Base-by-base conservation (phyloP, 2,113 vertebrate genomes). In the Oxyura jamaicensis region DNA sequence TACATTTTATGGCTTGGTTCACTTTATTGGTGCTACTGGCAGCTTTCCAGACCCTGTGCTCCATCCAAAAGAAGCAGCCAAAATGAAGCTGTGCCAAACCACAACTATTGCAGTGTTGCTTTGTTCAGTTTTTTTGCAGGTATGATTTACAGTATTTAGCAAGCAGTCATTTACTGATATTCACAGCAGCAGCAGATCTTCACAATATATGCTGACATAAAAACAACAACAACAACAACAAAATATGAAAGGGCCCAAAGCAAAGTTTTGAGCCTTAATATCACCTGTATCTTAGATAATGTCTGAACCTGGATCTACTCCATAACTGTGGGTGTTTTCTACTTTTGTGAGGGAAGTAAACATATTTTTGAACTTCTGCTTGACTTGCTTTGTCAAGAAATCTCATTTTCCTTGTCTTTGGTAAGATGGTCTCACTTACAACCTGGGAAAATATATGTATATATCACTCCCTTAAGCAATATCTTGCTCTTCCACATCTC, bases 41-140 rank as follows among this genome's bases (percentile, higher is more conserved):
- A 85, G 44, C 33, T 93, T 52, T 71, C 68, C 75, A 92, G 65
- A 59, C 60, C 36, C 83, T 92, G 63, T 6, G 4, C 44, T 78
- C 20, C 52, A 36, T 83, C 81, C 91, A 84, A 86, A 68, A 79
- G 80, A 5, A 78, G 65, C 14, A 82, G 93, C 91, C 86, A 86
- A 95, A 52, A 65, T 52, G 52, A 91, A 94, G 60, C 42, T 62
- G 3, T 85, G 95, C 95, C 97, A 96, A 86, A 77, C 73, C 60
- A 73, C 76, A 80, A 36, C 75, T 86, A 75, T 72, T 75, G 78
- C 41, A 78, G 31, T 81, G 77, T 92, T 88, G 31, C 31, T 94
- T 93, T 93, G 52, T 94, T 95, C 36, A 21, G 17, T 91, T 94
- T 93, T 83, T 50, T 83, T 66, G 50, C 65, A 94, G 71, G 81